These are phyloP conservation scores for Athripsodes cinereus DNA, from an alignment of 2,888 invertebrate genomes.

Conservation along the genomic window DNA sequence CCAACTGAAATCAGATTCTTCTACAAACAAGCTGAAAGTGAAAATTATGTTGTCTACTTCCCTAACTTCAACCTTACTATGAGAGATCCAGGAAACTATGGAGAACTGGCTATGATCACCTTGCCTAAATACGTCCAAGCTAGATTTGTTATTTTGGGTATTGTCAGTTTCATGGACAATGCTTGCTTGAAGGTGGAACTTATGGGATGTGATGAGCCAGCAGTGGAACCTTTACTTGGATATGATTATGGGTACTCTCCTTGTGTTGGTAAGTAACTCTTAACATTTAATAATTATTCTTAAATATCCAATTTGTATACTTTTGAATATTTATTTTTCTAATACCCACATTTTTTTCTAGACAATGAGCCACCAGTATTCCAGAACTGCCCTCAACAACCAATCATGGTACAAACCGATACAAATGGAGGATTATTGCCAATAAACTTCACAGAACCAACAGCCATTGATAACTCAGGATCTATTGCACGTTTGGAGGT, in stretches of 20 bases:
- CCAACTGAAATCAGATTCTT: conserved; percentile 96
- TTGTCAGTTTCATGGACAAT: conserved; percentile 95
- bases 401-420: conserved; percentile 83
- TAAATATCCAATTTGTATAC: neutral
- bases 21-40: conserved; percentile 90
- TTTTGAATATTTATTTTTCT: neutral
- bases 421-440: conserved; percentile 83
- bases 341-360: too few species aligned
- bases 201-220: conserved; percentile 91
- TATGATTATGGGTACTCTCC: conserved; percentile 92
- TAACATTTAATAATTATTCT: neutral
- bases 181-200: conserved; percentile 94
- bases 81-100: conserved; percentile 94
- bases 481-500: conserved; percentile 90
- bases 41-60: conserved; percentile 95
- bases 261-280: conserved; percentile 74
- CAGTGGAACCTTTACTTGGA: conserved; percentile 74
- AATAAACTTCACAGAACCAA: conserved; percentile 89
- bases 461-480: conserved; percentile 92
- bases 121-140: conserved; percentile 91
- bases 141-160: conserved; percentile 88
- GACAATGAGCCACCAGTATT: conserved; percentile 95
- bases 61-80: conserved; percentile 93
- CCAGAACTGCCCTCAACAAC: conserved; percentile 92
- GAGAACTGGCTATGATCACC: conserved; percentile 93